Evolutionary conservation across 2,797 vertebrate genomes (phyloP).

Genomic region (Pseudocheirus occidentalis): DNA sequence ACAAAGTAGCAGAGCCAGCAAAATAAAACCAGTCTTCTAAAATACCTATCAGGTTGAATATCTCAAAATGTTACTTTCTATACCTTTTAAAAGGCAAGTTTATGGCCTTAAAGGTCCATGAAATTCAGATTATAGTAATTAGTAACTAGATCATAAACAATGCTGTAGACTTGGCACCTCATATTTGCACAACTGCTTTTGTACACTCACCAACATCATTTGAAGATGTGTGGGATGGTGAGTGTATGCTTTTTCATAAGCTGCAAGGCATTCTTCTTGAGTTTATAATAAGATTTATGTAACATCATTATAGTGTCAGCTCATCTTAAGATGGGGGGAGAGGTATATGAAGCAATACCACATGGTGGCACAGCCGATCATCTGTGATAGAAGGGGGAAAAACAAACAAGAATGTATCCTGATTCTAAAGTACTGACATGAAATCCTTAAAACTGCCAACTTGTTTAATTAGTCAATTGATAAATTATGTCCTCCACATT

Average conservation of each 20-base stretch:
- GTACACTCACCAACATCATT: background rate
- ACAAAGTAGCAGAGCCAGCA: background rate
- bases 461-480: slow-evolving; percentile 30
- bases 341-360: slow-evolving; percentile 24
- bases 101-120: background rate
- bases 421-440: slow-evolving; percentile 21
- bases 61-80: background rate
- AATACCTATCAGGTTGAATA: background rate
- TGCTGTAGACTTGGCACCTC: background rate
- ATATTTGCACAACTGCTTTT: background rate
- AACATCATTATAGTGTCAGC: background rate
- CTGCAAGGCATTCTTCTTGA: background rate
- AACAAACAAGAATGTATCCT: background rate
- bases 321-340: slow-evolving; percentile 5
- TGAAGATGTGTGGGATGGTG: background rate
- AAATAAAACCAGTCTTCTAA: slow-evolving; percentile 34
- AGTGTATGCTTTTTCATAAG: background rate
- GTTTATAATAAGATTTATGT: background rate
- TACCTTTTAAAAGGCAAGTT: background rate
- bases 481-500: slow-evolving; percentile 14
- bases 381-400: background rate
- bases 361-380: background rate
- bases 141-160: background rate
- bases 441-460: slow-evolving; percentile 58
- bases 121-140: background rate